Conservation (phyloP, 1,140 invertebrate species). For the Venturia canescens region DNA sequence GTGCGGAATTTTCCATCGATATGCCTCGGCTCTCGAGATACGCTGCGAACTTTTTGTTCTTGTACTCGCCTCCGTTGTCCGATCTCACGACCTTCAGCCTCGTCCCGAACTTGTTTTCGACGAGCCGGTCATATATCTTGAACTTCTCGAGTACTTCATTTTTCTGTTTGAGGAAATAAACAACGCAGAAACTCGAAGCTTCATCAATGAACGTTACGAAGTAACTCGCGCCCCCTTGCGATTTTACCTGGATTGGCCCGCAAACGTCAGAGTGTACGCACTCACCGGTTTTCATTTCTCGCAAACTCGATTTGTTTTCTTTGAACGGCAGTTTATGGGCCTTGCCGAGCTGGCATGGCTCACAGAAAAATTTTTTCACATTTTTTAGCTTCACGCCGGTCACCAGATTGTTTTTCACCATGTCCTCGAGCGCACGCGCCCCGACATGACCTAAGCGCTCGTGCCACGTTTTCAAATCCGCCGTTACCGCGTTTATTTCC, state of each 20-base stretch:
- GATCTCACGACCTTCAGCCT: conserved; percentile 54
- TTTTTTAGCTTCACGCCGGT: conserved; percentile 46
- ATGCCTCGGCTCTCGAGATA: not conserved
- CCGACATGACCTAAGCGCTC: conserved; percentile 57
- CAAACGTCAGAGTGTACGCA: conserved; percentile 60
- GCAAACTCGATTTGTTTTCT: not conserved
- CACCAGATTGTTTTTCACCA: conserved; percentile 51
- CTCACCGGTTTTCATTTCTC: conserved; percentile 49
- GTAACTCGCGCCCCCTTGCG: conserved; percentile 58
- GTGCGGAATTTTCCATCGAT: not conserved
- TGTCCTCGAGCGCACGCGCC: conserved; percentile 48
- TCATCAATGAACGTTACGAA: conserved; percentile 59
- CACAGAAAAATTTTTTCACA: too few species aligned
- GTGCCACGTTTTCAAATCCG: conserved; percentile 56
- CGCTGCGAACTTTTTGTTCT: not conserved
- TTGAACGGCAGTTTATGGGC: too few species aligned
- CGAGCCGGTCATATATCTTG: conserved; percentile 53
- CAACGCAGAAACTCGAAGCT: conserved; percentile 51
- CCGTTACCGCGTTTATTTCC: conserved; percentile 49
- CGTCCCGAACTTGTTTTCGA: conserved; percentile 58
- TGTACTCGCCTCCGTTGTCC: too few species aligned
- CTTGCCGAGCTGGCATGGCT: too few species aligned
- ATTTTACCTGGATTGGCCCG: conserved; percentile 59
- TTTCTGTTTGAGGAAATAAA: conserved; percentile 67
- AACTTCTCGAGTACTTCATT: conserved; percentile 62